Conservation (phyloP, 2,113 vertebrate genomes). For the Ctenodactylus gundi region DNA sequence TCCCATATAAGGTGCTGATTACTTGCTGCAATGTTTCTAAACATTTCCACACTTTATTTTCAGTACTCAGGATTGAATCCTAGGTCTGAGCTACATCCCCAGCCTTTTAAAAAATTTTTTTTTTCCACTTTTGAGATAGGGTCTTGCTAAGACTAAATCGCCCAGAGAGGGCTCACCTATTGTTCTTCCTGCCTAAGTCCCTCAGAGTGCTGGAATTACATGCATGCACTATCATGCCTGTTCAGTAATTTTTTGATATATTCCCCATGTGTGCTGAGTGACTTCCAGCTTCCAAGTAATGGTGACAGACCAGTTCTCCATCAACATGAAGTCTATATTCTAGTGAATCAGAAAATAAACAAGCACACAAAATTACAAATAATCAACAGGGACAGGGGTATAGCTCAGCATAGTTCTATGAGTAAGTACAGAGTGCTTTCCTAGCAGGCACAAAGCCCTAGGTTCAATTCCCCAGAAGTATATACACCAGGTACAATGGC, state of each 20-base stretch:
- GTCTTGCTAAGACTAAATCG: not conserved
- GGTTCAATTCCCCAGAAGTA: too few relatives aligned
- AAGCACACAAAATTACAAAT: not conserved
- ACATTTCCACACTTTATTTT: not conserved
- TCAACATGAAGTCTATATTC: constrained; percentile 19
- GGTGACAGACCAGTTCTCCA: not conserved
- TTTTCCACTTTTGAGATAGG: not conserved
- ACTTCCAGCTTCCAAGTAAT: not conserved
- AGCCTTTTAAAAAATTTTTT: not conserved
- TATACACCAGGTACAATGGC: too few relatives aligned
- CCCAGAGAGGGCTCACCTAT: not conserved
- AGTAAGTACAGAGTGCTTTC: too few relatives aligned
- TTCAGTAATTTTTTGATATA: not conserved
- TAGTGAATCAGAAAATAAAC: not conserved
- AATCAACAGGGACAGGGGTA: not conserved
- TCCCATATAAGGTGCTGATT: not conserved
- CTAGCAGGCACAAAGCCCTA: too few relatives aligned
- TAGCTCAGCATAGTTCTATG: too few relatives aligned
- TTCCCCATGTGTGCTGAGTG: not conserved
- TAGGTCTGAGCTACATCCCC: not conserved
- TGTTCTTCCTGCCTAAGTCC: not conserved
- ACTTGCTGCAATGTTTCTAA: not conserved
- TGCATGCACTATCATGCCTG: not conserved
- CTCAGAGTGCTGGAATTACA: not conserved
- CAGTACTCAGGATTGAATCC: not conserved